Conservation (phyloP, 2,797 vertebrate genomes). For the Hephaestus fuliginosus region DNA sequence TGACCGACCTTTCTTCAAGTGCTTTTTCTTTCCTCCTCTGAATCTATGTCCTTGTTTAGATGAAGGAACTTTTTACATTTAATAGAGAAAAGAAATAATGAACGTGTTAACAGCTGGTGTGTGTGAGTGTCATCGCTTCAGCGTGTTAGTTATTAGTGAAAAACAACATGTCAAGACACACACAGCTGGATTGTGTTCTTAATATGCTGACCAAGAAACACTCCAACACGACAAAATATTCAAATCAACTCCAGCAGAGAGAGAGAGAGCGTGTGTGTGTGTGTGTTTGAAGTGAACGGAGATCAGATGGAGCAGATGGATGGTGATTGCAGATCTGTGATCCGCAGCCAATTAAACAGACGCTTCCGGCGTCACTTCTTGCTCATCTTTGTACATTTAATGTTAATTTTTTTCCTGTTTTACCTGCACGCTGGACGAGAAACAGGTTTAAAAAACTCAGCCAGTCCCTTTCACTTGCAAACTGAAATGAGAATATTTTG, state of each 20-base stretch:
- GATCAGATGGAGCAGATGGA: slow-evolving; percentile 65
- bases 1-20: too few species aligned
- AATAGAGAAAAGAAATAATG: background rate
- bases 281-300: slow-evolving; percentile 28
- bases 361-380: slow-evolving; percentile 41
- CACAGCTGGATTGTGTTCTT: slow-evolving; percentile 23
- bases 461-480: background rate
- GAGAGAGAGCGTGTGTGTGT: slow-evolving; percentile 17
- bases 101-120: slow-evolving; percentile 13
- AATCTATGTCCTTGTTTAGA: too few species aligned
- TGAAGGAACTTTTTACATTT: too few species aligned
- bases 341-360: slow-evolving; percentile 59
- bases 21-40: too few species aligned
- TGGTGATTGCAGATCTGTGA: slow-evolving; percentile 69
- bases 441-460: background rate
- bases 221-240: slow-evolving; percentile 3
- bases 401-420: background rate
- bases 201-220: slow-evolving; percentile 50
- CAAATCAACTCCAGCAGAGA: slow-evolving; percentile 26
- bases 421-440: background rate
- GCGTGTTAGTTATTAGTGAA: slow-evolving; percentile 13
- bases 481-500: too few species aligned
- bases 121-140: background rate
- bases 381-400: slow-evolving; percentile 41
- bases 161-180: slow-evolving; percentile 34